phyloP scores from a whole-genome alignment of 2,797 vertebrate genomes.

The Coreius guichenoti region DNA sequence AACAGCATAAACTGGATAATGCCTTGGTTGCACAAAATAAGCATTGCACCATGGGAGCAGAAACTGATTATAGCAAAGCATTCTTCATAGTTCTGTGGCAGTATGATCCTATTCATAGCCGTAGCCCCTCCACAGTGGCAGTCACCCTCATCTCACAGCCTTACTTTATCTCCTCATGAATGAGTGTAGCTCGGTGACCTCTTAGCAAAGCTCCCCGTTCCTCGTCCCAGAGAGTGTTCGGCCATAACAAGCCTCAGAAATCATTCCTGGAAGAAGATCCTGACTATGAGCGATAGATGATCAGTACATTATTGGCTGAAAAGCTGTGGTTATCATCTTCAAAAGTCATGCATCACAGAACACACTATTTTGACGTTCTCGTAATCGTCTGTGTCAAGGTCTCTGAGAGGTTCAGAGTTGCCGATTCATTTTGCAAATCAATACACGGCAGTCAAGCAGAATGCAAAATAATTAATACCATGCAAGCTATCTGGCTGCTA shows the following conservation, averaged over 20 bases:
- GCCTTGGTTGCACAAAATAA: not conserved
- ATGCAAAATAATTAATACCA: constrained; percentile 44
- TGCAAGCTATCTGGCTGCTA: constrained; percentile 9
- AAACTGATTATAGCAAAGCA: constrained; percentile 40
- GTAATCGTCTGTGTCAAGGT: constrained; percentile 46
- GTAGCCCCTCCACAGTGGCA: constrained; percentile 4
- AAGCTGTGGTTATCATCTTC: constrained; percentile 45
- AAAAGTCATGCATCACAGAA: constrained; percentile 32
- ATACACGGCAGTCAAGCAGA: constrained; percentile 43
- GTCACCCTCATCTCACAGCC: not conserved
- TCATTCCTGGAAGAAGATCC: constrained; percentile 37
- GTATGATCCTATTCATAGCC: constrained; percentile 11
- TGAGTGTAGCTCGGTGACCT: constrained; percentile 15
- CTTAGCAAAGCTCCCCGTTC: not conserved
- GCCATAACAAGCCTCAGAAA: constrained; percentile 35
- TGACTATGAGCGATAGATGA: constrained; percentile 18
- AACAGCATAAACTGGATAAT: constrained; percentile 6
- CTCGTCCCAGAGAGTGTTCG: not conserved
- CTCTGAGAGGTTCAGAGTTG: constrained; percentile 23
- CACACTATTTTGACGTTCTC: constrained; percentile 29
- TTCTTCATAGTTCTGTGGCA: constrained; percentile 20
- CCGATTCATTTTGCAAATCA: constrained; percentile 43
- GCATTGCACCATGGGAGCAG: constrained; percentile 12
- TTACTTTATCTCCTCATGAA: constrained; percentile 30
- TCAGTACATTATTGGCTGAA: constrained; percentile 44